Conservation (phyloP, 2,113 vertebrate genomes). For the Phalacrocorax carbo region DNA sequence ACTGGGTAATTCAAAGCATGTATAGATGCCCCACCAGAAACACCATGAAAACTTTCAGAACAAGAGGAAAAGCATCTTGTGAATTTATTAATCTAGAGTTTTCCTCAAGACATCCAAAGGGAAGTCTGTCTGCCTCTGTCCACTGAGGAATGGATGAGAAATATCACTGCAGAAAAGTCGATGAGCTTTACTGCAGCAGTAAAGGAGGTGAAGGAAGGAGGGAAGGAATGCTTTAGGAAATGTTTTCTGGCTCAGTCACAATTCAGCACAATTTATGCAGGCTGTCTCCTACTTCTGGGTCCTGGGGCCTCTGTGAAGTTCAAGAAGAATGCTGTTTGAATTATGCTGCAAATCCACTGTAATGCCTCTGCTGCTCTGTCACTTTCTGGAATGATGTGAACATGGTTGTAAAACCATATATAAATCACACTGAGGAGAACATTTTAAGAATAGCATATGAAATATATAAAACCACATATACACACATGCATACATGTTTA, state of each 20-base stretch:
- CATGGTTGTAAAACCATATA: background rate
- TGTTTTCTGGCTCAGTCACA: background rate
- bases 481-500: background rate
- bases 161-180: background rate
- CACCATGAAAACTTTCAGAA: background rate
- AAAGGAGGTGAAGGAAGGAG: no score
- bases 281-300: background rate
- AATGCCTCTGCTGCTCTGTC: background rate
- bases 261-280: background rate
- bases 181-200: background rate
- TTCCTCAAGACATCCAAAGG: background rate
- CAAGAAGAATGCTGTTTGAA: background rate
- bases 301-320: background rate
- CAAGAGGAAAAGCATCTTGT: background rate
- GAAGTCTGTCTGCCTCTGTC: background rate
- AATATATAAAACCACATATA: background rate
- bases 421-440: background rate
- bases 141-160: background rate
- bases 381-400: background rate
- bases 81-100: background rate
- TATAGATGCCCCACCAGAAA: background rate
- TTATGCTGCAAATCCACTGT: background rate
- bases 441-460: background rate
- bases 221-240: background rate
- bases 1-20: background rate